These are phyloP conservation scores for Anthophora plumipes DNA, from an alignment of 2,888 invertebrate species.

Conservation along the genomic window DNA sequence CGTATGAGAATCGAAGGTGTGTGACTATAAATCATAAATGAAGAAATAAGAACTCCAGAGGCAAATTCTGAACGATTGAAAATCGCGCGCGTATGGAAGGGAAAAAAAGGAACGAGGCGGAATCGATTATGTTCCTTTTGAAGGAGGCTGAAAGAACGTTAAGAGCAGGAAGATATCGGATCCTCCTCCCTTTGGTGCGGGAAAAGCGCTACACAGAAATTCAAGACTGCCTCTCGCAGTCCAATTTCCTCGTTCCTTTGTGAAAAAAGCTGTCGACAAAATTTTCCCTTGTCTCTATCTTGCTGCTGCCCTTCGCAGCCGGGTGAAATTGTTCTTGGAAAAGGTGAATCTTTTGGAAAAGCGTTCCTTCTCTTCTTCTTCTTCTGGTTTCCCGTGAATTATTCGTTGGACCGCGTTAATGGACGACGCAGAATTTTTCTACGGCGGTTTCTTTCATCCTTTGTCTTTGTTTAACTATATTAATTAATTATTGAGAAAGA, in stretches of 20 bases:
- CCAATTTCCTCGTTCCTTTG: conserved; percentile 46
- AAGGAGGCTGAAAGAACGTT: conserved; percentile 44
- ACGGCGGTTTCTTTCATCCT: not conserved
- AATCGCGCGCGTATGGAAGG: not conserved
- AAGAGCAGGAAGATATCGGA: conserved; percentile 51
- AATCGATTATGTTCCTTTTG: conserved; percentile 54
- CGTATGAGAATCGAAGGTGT: too few relatives aligned
- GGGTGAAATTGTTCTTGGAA: conserved; percentile 25
- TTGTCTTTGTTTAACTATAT: too few relatives aligned
- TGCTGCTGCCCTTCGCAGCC: too few relatives aligned
- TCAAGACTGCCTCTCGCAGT: conserved; percentile 41
- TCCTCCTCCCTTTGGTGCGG: too few relatives aligned
- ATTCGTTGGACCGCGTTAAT: not conserved
- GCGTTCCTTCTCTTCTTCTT: not conserved
- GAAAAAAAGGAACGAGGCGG: conserved; percentile 13
- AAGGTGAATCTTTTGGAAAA: not conserved
- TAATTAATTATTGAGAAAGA: too few relatives aligned
- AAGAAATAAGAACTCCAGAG: not conserved
- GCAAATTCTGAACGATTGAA: not conserved
- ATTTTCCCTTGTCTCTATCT: conserved; percentile 3
- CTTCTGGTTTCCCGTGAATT: not conserved
- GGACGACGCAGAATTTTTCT: not conserved
- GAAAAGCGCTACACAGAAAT: conserved; percentile 30
- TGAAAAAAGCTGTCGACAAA: conserved; percentile 20
- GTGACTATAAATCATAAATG: too few relatives aligned